Conservation (phyloP, 2,113 vertebrate species). For the Aptenodytes patagonicus region DNA sequence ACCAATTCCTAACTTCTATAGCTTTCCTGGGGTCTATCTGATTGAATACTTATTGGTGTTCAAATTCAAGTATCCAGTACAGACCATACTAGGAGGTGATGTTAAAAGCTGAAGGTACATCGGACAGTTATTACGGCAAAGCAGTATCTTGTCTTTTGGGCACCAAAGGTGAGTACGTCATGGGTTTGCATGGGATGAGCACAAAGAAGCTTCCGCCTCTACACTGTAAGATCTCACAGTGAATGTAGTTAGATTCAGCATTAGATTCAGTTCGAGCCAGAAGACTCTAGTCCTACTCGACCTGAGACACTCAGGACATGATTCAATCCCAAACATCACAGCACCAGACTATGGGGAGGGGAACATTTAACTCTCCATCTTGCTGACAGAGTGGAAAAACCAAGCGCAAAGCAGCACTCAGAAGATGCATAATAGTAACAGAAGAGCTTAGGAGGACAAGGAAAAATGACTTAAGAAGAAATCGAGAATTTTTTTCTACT, state of each 20-base stretch:
- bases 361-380: not conserved
- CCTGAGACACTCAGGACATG: rapidly evolving
- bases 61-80: not conserved
- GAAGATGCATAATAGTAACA: not conserved
- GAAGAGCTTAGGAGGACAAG: not conserved
- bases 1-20: not conserved
- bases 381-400: not conserved
- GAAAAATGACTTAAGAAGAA: not conserved
- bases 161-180: rapidly evolving
- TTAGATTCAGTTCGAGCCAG: not conserved
- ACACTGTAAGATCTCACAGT: not conserved
- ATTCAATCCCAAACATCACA: not conserved
- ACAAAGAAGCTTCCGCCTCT: not conserved
- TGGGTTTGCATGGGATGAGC: not conserved
- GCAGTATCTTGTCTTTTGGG: not conserved
- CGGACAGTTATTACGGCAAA: not conserved
- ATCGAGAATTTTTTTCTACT: not conserved
- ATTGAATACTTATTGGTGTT: not conserved
- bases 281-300: not conserved
- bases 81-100: not conserved
- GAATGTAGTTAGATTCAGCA: rapidly evolving
- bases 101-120: not conserved
- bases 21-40: not conserved
- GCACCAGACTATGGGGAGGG: not conserved
- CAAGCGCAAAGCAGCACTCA: not conserved